Conservation (phyloP, 2,113 vertebrate genomes). For the Tautogolabrus adspersus region DNA sequence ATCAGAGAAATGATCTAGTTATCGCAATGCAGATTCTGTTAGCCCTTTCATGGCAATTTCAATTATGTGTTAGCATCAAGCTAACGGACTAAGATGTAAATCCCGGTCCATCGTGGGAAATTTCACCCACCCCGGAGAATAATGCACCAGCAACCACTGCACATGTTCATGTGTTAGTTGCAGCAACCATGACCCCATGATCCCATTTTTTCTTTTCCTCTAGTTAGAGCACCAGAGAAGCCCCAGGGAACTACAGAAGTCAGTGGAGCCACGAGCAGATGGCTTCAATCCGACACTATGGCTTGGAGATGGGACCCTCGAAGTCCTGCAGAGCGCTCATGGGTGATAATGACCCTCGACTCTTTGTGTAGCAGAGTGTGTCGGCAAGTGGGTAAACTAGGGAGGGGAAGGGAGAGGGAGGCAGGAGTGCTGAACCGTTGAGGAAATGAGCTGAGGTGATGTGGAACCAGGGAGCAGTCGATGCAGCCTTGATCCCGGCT, state of each 20-base stretch:
- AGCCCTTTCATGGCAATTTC: too few relatives aligned
- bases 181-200: neutral
- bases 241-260: neutral
- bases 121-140: too few relatives aligned
- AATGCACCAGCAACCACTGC: too few relatives aligned
- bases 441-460: constrained; percentile 25
- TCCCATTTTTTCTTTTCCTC: neutral
- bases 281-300: constrained; percentile 18
- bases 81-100: too few relatives aligned
- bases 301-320: constrained; percentile 21
- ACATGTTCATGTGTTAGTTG: neutral
- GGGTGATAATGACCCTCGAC: constrained; percentile 52
- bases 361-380: constrained; percentile 41
- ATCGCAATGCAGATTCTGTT: too few relatives aligned
- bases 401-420: neutral
- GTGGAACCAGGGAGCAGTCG: constrained; percentile 24
- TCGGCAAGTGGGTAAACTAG: neutral
- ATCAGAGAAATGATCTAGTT: too few relatives aligned
- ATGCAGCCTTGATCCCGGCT: constrained; percentile 32
- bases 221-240: neutral
- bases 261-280: constrained; percentile 24
- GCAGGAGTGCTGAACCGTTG: constrained; percentile 22
- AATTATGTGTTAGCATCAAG: too few relatives aligned
- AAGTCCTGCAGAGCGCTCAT: constrained; percentile 45
- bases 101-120: too few relatives aligned